These are phyloP conservation scores for Myopa tessellatipennis DNA, from an alignment of 2,888 invertebrate species.

Conservation along the genomic window DNA sequence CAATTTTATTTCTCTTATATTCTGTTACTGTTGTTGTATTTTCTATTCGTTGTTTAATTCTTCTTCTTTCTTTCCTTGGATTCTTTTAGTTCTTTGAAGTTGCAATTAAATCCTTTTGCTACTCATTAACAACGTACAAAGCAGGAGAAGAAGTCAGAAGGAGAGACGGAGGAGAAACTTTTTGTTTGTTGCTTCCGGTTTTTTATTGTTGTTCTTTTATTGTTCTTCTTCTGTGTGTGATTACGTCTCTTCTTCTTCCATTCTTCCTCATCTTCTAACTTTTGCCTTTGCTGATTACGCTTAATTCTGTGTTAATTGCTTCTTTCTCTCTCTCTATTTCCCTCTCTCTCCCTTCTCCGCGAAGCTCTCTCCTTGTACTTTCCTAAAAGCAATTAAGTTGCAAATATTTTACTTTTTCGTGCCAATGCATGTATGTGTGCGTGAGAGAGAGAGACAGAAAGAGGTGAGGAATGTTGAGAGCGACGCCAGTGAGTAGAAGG, in stretches of 20 bases:
- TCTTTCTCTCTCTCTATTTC: background rate
- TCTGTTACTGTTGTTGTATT: background rate
- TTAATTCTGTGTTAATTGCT: background rate
- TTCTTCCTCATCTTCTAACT: background rate
- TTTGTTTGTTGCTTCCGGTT: background rate
- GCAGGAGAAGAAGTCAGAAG: background rate
- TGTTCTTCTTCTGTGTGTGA: background rate
- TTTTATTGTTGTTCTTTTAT: background rate
- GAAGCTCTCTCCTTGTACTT: background rate
- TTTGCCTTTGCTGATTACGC: background rate
- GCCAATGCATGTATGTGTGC: background rate
- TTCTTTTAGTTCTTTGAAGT: background rate
- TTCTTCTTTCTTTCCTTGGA: background rate
- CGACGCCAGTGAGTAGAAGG: too few relatives aligned
- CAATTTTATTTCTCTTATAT: too few relatives aligned
- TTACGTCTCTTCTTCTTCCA: background rate
- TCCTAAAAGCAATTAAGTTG: background rate
- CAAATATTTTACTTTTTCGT: background rate
- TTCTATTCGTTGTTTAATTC: background rate
- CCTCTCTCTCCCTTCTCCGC: background rate
- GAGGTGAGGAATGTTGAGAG: too few relatives aligned
- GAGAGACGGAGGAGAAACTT: background rate
- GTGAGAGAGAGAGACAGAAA: background rate
- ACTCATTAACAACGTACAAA: constrained; percentile 1
- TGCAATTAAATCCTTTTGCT: background rate